Percentiles rank a stretch among this genome's conserved stretches.
These are phyloP conservation scores for Chaetops frenatus DNA, from an alignment of 2,113 vertebrate genomes.

Conservation along the genomic window DNA sequence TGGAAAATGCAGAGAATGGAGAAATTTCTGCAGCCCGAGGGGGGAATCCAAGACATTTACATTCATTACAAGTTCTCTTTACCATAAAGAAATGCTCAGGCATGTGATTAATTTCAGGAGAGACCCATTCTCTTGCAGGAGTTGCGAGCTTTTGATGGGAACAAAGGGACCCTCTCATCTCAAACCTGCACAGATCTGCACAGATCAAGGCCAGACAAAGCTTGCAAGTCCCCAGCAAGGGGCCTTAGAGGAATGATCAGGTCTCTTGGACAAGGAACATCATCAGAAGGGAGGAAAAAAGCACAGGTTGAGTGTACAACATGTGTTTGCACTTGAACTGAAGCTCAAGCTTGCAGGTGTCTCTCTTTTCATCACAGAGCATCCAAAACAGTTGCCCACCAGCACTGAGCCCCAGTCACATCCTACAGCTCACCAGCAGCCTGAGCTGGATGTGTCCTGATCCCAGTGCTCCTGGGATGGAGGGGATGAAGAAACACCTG, in stretches of 20 bases:
- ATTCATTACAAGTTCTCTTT: neutral
- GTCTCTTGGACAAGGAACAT: neutral
- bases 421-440: neutral
- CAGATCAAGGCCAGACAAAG: neutral
- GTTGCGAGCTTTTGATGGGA: neutral
- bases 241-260: neutral
- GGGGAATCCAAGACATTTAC: neutral
- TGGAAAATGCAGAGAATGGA: neutral
- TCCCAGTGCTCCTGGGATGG: neutral
- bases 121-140: neutral
- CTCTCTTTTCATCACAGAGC: rapidly evolving
- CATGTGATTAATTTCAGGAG: neutral
- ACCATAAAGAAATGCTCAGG: neutral
- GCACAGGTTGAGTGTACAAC: neutral
- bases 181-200: neutral
- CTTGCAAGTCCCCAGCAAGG: neutral
- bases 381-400: neutral
- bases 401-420: neutral
- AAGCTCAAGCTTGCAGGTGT: neutral
- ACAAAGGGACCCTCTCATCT: neutral
- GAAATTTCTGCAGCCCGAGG: neutral
- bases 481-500: rapidly evolving
- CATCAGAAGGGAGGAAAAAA: neutral
- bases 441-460: neutral
- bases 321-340: neutral